Evolutionary conservation across 2,797 vertebrate species (phyloP).

Genomic region (Distichodus sexfasciatus): DNA sequence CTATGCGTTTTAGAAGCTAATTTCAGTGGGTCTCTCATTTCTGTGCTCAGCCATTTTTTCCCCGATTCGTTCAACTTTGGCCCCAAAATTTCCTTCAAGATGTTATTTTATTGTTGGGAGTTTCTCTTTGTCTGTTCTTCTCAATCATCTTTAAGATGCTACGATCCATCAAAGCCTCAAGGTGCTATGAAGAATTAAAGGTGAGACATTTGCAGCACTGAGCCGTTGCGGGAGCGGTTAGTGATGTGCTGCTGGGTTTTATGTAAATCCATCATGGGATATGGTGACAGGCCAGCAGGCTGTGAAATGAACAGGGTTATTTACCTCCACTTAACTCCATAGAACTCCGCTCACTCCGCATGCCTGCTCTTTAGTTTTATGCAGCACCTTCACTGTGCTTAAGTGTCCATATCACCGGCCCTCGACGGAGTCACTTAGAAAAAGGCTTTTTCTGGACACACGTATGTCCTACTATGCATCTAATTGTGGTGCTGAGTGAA

Average conservation of each 20-base stretch:
- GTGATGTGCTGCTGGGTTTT: constrained; percentile 45
- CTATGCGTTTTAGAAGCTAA: too few species aligned
- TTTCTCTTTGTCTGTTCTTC: background rate
- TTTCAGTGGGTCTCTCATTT: too few species aligned
- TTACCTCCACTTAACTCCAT: constrained; percentile 29
- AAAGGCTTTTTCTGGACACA: background rate
- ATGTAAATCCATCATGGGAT: constrained; percentile 47
- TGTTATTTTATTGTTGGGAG: too few species aligned
- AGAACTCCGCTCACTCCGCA: constrained; percentile 38
- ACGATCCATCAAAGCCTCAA: background rate
- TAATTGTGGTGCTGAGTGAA: background rate
- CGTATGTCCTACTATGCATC: background rate
- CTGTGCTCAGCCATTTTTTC: too few species aligned
- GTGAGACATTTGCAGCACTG: constrained; percentile 5
- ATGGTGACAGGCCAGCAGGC: constrained; percentile 55
- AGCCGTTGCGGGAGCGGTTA: constrained; percentile 17
- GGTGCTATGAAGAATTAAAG: background rate
- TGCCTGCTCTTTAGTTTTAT: background rate
- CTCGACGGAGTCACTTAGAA: background rate
- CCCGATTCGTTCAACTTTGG: too few species aligned
- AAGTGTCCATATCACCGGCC: background rate
- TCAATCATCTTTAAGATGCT: background rate
- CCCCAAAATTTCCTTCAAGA: too few species aligned
- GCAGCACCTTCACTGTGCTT: background rate
- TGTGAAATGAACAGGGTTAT: constrained; percentile 66